Evolutionary conservation across 2,113 vertebrate species (phyloP).

Genomic region (Lipotes vexillifer): DNA sequence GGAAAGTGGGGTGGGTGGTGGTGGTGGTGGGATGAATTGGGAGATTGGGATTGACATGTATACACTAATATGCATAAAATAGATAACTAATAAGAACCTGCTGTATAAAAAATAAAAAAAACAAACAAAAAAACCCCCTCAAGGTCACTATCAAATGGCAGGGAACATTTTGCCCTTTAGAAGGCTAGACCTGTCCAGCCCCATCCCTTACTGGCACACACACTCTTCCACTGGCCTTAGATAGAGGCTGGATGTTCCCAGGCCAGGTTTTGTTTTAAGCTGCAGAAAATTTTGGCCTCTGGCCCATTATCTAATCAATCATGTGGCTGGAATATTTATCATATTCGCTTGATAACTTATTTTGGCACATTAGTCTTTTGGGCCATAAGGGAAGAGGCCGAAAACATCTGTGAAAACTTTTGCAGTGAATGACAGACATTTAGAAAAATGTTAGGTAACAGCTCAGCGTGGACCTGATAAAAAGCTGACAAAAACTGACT

Average conservation of each 20-base stretch:
- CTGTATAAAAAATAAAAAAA: too few species aligned
- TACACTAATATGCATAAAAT: too few species aligned
- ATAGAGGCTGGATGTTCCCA: not conserved
- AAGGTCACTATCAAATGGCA: not conserved
- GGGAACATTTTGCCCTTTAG: not conserved
- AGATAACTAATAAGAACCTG: too few species aligned
- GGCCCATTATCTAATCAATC: not conserved
- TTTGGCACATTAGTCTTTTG: not conserved
- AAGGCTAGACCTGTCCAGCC: not conserved
- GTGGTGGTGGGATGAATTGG: too few species aligned
- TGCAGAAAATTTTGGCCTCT: not conserved
- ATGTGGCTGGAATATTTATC: not conserved
- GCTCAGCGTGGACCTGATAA: not conserved
- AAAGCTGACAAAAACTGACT: not conserved
- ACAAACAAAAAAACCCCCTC: too few species aligned
- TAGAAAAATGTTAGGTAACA: not conserved
- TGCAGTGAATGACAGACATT: not conserved
- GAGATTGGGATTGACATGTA: too few species aligned
- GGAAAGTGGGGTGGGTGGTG: too few species aligned
- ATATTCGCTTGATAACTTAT: not conserved
- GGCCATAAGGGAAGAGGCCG: not conserved
- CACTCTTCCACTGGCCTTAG: not conserved
- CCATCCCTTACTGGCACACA: not conserved
- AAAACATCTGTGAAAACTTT: conserved; percentile 16
- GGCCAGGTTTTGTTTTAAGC: not conserved